Evolutionary conservation across 2,113 vertebrate species (phyloP), one percentile per base, ranked within the genome.

Genomic region (Pterocles gutturalis): DNA sequence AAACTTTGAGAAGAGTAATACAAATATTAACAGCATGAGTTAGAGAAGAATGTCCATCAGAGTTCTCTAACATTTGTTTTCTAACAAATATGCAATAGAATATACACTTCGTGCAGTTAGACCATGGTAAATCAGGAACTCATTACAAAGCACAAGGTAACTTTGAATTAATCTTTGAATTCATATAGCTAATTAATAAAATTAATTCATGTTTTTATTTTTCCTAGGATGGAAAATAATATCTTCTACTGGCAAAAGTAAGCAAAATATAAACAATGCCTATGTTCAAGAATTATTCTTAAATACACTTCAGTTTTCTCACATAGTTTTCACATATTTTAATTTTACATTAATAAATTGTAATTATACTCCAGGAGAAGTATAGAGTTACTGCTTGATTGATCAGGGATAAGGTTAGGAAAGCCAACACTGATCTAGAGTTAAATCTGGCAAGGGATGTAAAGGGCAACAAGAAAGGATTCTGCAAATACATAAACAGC

Each of bases 51-150:
- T 6, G 1, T 45, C 28, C 13, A 31, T 15, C 24, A 69, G 5
- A 66, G 15, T n/a, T 70, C 25, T 49, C 29, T 54, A 88, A 22
- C 6, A 64, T 21, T 34, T 33, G 2, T 45, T 80, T 90, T 58
- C 31, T 46, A 43, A 51, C 21, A 85, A 46, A 22, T 19, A 54
- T 70, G 9, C 21, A 51, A 61, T 25, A 57, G 11, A 5, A 41
- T 36, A 46, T 10, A 38, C 4, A 60, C 9, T 11, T 2, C 3
- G 3, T 57, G 6, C 33, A 38, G 5, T 49, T 73, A 16, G 11
- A 61, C 5, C 29, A 45, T 0, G 0, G 8, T 28, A 67, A 71
- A 11, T 34, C 1, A 2, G 81, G 13, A 24, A 29, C 20, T 18
- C 14, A n/a, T 11, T 36, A 48, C 28, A 79, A 85, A 67, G 21